Evolutionary conservation across 2,888 invertebrate species (phyloP).

Genomic region (Melolontha melolontha): DNA sequence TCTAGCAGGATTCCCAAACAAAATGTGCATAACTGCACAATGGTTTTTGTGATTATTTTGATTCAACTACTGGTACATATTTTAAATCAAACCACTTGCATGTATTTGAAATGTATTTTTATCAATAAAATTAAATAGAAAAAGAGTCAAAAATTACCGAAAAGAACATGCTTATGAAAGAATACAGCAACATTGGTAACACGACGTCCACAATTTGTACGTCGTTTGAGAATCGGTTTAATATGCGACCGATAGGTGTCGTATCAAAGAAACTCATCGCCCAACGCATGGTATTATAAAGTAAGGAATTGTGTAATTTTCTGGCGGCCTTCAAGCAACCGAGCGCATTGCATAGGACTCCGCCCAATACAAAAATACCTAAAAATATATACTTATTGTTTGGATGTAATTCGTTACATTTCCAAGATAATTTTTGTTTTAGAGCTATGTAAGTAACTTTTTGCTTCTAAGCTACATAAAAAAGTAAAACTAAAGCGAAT

Average conservation of each 20-base stretch:
- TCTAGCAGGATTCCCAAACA: too few species aligned
- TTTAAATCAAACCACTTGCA: too few species aligned
- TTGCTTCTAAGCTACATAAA: too few species aligned
- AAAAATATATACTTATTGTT: slow-evolving; percentile 50
- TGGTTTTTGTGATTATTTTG: too few species aligned
- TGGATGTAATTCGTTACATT: too few species aligned
- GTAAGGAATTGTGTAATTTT: slow-evolving; percentile 66
- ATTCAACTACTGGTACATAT: too few species aligned
- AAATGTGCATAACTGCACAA: too few species aligned
- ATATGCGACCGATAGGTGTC: slow-evolving; percentile 73
- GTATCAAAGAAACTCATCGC: slow-evolving; percentile 74
- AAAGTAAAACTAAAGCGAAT: too few species aligned
- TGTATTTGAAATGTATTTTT: too few species aligned
- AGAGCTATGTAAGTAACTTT: too few species aligned
- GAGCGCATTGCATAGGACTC: slow-evolving; percentile 63
- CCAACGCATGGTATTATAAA: slow-evolving; percentile 67
- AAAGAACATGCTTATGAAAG: slow-evolving; percentile 64
- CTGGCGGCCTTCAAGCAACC: slow-evolving; percentile 64
- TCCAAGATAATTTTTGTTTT: too few species aligned
- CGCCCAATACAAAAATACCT: slow-evolving; percentile 61
- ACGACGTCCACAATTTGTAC: slow-evolving; percentile 69
- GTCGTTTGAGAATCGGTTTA: slow-evolving; percentile 73
- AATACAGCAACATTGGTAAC: slow-evolving; percentile 62
- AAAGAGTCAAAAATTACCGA: slow-evolving; percentile 62
- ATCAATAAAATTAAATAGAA: too few species aligned